Evolutionary conservation across 2,797 vertebrate species (phyloP).

Genomic region (Amblyraja radiata): DNA sequence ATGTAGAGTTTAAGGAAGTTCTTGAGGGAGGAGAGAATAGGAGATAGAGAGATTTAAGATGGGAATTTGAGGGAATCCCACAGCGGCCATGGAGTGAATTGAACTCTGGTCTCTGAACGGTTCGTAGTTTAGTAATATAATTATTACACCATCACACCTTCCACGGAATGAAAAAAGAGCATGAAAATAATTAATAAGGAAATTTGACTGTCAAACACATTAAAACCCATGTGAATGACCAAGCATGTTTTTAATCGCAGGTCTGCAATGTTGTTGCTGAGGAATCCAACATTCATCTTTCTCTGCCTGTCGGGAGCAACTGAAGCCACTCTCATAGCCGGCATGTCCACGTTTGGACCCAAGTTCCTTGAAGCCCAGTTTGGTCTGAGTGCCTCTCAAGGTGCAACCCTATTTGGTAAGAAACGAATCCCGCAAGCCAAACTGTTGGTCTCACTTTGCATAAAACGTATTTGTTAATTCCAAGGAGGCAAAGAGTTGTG

Average conservation of each 20-base stretch:
- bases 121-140: too few relatives aligned
- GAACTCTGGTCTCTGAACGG: neutral
- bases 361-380: constrained; percentile 95
- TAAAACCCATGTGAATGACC: neutral
- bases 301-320: constrained; percentile 86
- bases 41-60: neutral
- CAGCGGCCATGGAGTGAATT: neutral
- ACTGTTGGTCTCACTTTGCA: neutral
- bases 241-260: constrained; percentile 50
- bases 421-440: neutral
- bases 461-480: neutral
- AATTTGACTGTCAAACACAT: neutral
- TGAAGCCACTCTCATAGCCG: constrained; percentile 81
- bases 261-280: constrained; percentile 78
- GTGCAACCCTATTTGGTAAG: constrained; percentile 87
- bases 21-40: too few relatives aligned
- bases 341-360: constrained; percentile 90
- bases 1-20: neutral
- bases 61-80: neutral
- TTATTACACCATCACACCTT: too few relatives aligned
- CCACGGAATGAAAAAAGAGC: neutral
- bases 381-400: constrained; percentile 87
- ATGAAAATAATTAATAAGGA: neutral
- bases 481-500: neutral
- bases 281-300: constrained; percentile 83